Evolutionary conservation across 1,140 invertebrate genomes (phyloP).

Genomic region (Ladona fulva): DNA sequence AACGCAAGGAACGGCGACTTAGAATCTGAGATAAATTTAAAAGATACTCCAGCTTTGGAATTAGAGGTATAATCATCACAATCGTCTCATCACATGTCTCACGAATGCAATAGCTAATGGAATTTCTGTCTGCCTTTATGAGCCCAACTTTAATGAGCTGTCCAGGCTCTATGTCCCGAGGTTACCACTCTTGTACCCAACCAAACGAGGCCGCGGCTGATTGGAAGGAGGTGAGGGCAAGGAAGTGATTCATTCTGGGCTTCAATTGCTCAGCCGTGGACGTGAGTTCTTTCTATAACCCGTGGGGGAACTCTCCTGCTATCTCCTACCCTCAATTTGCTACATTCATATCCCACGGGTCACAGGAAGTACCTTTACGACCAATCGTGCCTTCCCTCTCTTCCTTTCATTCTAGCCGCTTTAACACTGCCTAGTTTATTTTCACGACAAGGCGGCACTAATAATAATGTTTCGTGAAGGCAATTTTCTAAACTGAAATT

Average conservation of each 20-base stretch:
- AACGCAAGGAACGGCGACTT: too few relatives aligned
- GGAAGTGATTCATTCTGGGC: slow-evolving; percentile 3
- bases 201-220: neutral
- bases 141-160: too few relatives aligned
- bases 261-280: neutral
- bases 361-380: neutral
- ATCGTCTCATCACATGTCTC: neutral
- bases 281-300: neutral
- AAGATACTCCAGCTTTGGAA: neutral
- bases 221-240: neutral
- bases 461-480: neutral
- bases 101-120: neutral
- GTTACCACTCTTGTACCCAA: neutral
- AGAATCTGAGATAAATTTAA: too few relatives aligned
- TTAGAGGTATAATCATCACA: neutral
- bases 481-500: neutral
- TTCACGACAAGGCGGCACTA: neutral
- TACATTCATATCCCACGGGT: neutral
- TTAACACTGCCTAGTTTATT: neutral
- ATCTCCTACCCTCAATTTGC: neutral
- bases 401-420: neutral
- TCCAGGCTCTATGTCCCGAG: too few relatives aligned
- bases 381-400: neutral
- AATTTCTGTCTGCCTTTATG: too few relatives aligned
- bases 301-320: neutral